Conservation (phyloP, 2,888 invertebrate species). For the Theretra japonica region DNA sequence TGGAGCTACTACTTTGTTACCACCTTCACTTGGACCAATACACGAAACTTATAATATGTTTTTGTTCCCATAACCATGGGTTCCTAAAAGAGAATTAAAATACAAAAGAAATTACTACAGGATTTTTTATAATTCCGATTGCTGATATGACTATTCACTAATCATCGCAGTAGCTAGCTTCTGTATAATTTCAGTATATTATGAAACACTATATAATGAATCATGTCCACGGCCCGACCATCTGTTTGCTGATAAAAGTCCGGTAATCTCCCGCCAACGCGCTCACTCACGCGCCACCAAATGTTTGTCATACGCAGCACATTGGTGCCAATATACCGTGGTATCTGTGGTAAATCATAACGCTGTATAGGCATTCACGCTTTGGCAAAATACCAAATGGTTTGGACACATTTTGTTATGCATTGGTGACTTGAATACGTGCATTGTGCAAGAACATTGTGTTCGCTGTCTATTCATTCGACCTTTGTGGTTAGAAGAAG, state of each 20-base stretch:
- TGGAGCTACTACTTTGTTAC: too few species aligned
- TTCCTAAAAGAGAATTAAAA: too few species aligned
- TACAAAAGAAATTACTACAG: too few species aligned
- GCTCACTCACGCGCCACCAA: conserved; percentile 13
- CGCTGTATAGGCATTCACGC: neutral
- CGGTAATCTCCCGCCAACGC: conserved; percentile 25
- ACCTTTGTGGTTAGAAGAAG: neutral
- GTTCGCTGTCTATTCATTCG: too few species aligned
- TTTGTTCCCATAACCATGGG: too few species aligned
- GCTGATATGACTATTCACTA: too few species aligned
- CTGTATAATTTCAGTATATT: neutral
- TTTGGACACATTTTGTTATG: neutral
- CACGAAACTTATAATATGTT: too few species aligned
- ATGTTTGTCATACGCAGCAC: conserved; percentile 19
- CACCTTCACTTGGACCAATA: too few species aligned
- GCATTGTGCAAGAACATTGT: too few species aligned
- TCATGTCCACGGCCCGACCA: conserved; percentile 2
- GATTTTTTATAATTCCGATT: too few species aligned
- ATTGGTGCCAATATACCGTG: conserved; percentile 6
- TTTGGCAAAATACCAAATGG: neutral
- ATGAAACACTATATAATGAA: conserved; percentile 19
- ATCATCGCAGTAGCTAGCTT: neutral
- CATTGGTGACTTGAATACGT: too few species aligned
- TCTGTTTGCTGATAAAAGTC: conserved; percentile 26
- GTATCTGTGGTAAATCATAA: neutral